Conservation (phyloP, 2,797 vertebrate genomes). For the Carapus acus region DNA sequence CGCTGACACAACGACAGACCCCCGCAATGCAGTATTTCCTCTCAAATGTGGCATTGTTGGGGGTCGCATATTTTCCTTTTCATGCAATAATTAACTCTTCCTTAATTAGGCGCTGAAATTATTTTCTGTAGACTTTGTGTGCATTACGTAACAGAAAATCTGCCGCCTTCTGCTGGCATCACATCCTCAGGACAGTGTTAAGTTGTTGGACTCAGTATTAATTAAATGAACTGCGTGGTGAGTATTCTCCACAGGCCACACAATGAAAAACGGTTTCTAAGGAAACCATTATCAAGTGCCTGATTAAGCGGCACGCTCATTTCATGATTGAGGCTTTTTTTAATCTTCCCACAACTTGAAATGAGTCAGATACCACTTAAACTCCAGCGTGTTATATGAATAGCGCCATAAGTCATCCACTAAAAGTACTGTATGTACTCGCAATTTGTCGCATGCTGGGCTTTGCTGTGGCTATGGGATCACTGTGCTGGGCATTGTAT, state of each 20-base stretch:
- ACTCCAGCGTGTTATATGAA: conserved; percentile 32
- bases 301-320: conserved; percentile 18
- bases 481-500: conserved; percentile 25
- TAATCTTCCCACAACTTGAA: conserved; percentile 4
- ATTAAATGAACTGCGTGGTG: conserved; percentile 16
- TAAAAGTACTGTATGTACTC: conserved; percentile 35
- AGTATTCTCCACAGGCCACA: conserved; percentile 17
- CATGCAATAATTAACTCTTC: not conserved
- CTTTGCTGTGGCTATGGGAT: conserved; percentile 38
- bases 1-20: not conserved
- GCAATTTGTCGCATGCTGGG: conserved; percentile 29
- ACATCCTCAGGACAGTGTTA: conserved; percentile 2
- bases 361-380: conserved; percentile 36
- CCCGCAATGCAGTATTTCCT: not conserved
- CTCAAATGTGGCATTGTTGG: not conserved
- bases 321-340: conserved; percentile 15
- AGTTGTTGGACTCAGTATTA: conserved; percentile 1
- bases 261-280: conserved; percentile 8
- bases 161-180: conserved; percentile 1
- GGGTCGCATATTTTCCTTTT: not conserved
- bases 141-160: not conserved
- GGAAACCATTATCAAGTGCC: conserved; percentile 18
- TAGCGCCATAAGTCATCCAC: conserved; percentile 29
- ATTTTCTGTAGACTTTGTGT: not conserved
- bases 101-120: not conserved